These are phyloP conservation scores for Gavialis gangeticus DNA, from an alignment of 2,113 vertebrate genomes.

Conservation along the genomic window DNA sequence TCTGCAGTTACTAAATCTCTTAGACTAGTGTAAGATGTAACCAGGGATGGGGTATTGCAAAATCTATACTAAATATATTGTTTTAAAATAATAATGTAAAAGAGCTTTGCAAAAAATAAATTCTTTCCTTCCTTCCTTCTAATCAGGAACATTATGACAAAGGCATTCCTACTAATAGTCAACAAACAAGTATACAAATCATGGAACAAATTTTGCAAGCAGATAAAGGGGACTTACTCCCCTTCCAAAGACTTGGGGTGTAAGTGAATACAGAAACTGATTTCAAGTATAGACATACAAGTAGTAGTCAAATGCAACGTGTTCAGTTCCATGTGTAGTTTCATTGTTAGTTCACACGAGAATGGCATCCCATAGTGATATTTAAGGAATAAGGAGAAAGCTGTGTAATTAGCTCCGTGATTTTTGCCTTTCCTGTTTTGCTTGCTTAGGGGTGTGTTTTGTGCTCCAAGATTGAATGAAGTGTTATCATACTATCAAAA, in stretches of 20 bases:
- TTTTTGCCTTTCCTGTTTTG: neutral
- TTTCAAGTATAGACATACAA: neutral
- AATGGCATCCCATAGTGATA: neutral
- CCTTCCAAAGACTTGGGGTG: neutral
- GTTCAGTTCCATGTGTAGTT: neutral
- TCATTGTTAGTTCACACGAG: neutral
- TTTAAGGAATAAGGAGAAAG: neutral
- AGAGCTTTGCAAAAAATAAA: neutral
- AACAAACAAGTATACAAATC: neutral
- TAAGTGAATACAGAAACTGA: neutral
- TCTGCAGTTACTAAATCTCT: neutral
- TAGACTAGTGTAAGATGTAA: neutral
- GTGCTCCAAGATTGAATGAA: conserved; percentile 21
- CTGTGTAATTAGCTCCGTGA: rapidly evolving
- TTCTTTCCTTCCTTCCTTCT: neutral
- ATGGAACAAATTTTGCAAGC: neutral
- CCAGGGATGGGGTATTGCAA: neutral
- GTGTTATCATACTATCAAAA: neutral
- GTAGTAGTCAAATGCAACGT: neutral
- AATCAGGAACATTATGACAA: neutral
- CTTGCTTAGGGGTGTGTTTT: neutral
- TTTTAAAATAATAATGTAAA: neutral
- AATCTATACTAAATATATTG: neutral
- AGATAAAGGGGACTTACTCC: neutral
- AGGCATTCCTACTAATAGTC: neutral